These are phyloP conservation scores for Thalassophryne amazonica DNA, from an alignment of 2,797 vertebrate species.

Conservation along the genomic window DNA sequence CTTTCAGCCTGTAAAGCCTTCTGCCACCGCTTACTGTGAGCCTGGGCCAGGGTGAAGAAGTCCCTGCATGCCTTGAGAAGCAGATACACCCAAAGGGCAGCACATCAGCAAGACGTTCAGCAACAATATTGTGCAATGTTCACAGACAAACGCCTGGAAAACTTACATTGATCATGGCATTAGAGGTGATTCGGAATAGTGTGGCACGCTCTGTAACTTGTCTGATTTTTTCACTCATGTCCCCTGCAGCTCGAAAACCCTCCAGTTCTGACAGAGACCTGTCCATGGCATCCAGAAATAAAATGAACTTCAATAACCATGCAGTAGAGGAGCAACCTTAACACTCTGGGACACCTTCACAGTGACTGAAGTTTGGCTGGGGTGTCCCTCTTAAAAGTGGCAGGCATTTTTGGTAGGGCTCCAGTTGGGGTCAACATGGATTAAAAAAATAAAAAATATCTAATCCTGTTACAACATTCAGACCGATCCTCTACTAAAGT, in stretches of 20 bases:
- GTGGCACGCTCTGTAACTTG: conserved; percentile 95
- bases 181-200: conserved; percentile 94
- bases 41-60: conserved; percentile 90
- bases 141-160: not conserved
- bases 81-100: not conserved
- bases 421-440: too few relatives aligned
- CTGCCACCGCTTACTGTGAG: conserved; percentile 94
- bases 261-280: conserved; percentile 96
- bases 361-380: too few relatives aligned
- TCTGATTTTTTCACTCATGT: conserved; percentile 90
- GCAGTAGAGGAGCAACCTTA: too few relatives aligned
- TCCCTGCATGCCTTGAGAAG: conserved; percentile 86
- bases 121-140: not conserved
- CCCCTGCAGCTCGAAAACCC: conserved; percentile 79
- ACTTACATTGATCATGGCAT: conserved; percentile 97
- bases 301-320: too few relatives aligned
- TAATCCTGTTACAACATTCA: too few relatives aligned
- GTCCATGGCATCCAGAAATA: conserved; percentile 42
- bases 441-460: too few relatives aligned
- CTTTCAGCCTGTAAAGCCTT: conserved; percentile 90
- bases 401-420: too few relatives aligned
- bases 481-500: too few relatives aligned
- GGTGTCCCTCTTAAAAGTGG: too few relatives aligned
- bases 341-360: too few relatives aligned
- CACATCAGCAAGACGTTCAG: not conserved